phyloP scores from a whole-genome alignment of 2,113 vertebrate genomes.

The Sinocyclocheilus anshuiensis region DNA sequence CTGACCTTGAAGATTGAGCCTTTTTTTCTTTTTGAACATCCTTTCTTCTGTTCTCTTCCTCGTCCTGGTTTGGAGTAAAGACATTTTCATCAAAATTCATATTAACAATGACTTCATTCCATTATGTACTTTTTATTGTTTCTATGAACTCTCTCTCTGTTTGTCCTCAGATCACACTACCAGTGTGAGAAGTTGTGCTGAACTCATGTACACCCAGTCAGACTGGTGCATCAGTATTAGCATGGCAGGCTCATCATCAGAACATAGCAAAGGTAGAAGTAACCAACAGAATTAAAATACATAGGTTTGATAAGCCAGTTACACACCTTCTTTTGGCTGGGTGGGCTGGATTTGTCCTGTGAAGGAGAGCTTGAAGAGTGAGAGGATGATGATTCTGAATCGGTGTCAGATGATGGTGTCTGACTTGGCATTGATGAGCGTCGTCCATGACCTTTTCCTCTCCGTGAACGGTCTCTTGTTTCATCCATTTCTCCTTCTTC shows the following conservation, averaged over 20 bases:
- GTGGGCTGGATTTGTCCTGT: slow-evolving; percentile 56
- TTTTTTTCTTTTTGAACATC: background rate
- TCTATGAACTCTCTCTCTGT: background rate
- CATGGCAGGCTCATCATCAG: slow-evolving; percentile 62
- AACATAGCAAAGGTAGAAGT: slow-evolving; percentile 29
- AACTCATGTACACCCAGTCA: slow-evolving; percentile 62
- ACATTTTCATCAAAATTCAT: background rate
- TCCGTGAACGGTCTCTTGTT: background rate
- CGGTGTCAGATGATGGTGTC: slow-evolving; percentile 74
- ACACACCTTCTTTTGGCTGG: slow-evolving; percentile 72
- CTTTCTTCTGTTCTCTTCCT: slow-evolving; percentile 44
- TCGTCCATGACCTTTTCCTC: background rate
- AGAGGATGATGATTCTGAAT: slow-evolving; percentile 72
- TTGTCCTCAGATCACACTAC: slow-evolving; percentile 59
- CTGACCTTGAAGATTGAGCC: slow-evolving; percentile 65
- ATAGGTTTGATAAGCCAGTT: slow-evolving; percentile 24
- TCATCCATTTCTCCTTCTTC: slow-evolving; percentile 29
- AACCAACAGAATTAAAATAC: background rate
- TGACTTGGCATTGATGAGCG: slow-evolving; percentile 52
- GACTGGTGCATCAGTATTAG: slow-evolving; percentile 63
- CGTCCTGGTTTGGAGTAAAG: slow-evolving; percentile 42
- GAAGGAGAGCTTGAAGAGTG: slow-evolving; percentile 67
- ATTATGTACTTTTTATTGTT: background rate
- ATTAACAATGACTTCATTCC: background rate
- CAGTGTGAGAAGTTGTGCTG: slow-evolving; percentile 50